A percentile compares a stretch with the other conserved stretches of the same genome.
phyloP scores from a whole-genome alignment of 2,888 invertebrate genomes.

The Eristalis intricaria region DNA sequence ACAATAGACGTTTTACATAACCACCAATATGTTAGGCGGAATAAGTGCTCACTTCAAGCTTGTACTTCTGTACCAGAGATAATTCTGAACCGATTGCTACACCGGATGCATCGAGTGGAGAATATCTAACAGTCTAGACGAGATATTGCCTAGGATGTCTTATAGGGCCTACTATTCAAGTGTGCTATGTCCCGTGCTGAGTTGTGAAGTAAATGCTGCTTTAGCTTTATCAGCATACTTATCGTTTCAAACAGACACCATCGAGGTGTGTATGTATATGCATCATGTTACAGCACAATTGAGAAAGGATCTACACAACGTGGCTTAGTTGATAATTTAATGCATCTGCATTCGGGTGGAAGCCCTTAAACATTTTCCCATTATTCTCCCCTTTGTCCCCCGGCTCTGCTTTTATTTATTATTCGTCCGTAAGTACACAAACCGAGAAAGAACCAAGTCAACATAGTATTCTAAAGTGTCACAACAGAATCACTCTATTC shows the following conservation, averaged over 20 bases:
- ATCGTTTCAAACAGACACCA: background rate
- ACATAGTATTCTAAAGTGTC: conserved; percentile 64
- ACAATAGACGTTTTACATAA: no score
- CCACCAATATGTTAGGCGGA: no score
- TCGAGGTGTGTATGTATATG: background rate
- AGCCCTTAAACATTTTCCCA: conserved; percentile 34
- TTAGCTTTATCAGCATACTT: no score
- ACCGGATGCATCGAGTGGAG: no score
- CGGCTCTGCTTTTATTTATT: conserved; percentile 10
- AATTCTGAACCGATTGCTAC: no score
- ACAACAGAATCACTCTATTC: conserved; percentile 62
- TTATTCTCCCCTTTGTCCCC: conserved; percentile 17
- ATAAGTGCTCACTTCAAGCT: no score
- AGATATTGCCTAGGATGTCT: no score
- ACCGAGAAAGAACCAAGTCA: conserved; percentile 31
- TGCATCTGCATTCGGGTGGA: conserved; percentile 39
- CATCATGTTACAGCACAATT: background rate
- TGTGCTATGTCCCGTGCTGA: no score
- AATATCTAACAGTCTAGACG: no score
- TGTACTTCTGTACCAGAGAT: no score
- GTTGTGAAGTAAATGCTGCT: no score
- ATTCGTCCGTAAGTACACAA: conserved; percentile 7
- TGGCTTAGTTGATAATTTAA: conserved; percentile 12
- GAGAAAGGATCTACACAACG: background rate
- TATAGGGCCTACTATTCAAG: no score